Evolutionary conservation across 2,797 vertebrate genomes (phyloP).

Genomic region (Fistularia commersonii): DNA sequence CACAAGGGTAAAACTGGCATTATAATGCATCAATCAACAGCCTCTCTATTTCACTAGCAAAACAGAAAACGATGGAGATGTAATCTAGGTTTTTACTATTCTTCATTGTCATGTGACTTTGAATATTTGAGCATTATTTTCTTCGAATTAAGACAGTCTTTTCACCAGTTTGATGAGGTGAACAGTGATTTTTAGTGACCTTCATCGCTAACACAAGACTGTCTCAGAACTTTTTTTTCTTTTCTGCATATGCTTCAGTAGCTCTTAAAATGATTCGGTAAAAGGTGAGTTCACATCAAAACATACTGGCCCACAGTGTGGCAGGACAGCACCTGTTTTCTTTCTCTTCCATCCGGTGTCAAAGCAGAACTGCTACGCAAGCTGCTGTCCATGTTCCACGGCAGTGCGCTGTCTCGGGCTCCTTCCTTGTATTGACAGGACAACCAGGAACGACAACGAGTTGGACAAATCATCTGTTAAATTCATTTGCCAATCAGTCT

Average conservation of each 20-base stretch:
- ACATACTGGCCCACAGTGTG: constrained; percentile 85
- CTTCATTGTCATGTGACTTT: constrained; percentile 77
- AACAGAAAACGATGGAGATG: constrained; percentile 67
- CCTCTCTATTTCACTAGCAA: constrained; percentile 59
- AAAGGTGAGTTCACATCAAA: constrained; percentile 68
- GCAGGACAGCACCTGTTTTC: constrained; percentile 68
- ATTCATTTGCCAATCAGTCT: constrained; percentile 37
- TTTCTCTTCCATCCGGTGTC: constrained; percentile 43
- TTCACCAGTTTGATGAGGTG: constrained; percentile 92
- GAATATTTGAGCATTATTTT: constrained; percentile 57
- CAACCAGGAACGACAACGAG: constrained; percentile 24
- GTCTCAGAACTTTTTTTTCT: constrained; percentile 76
- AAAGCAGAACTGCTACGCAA: constrained; percentile 48
- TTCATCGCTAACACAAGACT: constrained; percentile 74
- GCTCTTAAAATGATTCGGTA: constrained; percentile 89
- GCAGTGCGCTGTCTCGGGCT: constrained; percentile 27
- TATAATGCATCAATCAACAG: constrained; percentile 53
- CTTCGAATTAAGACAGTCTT: constrained; percentile 58
- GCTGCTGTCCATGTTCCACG: constrained; percentile 40
- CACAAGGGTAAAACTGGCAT: constrained; percentile 28
- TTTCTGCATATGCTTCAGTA: constrained; percentile 67
- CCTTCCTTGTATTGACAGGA: constrained; percentile 20
- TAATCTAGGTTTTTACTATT: constrained; percentile 61
- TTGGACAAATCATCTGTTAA: constrained; percentile 42
- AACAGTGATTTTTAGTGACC: constrained; percentile 77